phyloP scores from a whole-genome alignment of 2,797 vertebrate genomes.

The Macropus fuliginosus region DNA sequence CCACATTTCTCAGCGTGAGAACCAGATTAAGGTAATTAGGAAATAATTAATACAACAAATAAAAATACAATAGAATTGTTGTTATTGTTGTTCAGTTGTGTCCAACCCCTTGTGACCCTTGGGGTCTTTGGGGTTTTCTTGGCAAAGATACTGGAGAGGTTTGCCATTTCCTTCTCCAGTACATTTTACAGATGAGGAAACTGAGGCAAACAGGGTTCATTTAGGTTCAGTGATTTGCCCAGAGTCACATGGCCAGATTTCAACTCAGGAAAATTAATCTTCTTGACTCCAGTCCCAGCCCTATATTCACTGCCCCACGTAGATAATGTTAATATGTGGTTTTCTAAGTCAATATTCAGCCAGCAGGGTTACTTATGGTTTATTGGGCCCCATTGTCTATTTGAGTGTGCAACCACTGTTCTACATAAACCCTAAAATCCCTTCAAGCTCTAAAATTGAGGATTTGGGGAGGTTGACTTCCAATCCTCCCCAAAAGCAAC shows the following conservation, averaged over 20 bases:
- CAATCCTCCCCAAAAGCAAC: neutral
- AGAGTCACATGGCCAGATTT: neutral
- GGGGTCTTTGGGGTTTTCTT: neutral
- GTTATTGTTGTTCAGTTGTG: neutral
- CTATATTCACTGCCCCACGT: neutral
- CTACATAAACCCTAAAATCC: neutral
- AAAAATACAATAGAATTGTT: neutral
- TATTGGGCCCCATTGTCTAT: neutral
- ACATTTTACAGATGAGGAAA: neutral
- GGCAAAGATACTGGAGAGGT: neutral
- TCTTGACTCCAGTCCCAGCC: neutral
- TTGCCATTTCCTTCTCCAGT: neutral
- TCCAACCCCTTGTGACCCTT: neutral
- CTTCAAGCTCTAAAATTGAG: neutral
- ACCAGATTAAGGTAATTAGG: neutral
- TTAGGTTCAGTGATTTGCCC: neutral
- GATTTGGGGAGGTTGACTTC: neutral
- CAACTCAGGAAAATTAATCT: neutral
- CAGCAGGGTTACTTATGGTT: neutral
- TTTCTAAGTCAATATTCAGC: neutral
- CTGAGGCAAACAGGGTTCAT: neutral
- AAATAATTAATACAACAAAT: neutral
- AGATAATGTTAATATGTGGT: neutral
- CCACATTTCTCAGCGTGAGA: neutral
- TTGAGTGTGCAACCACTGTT: neutral